phyloP scores from a whole-genome alignment of 2,888 invertebrate genomes.

The Euplexia lucipara region DNA sequence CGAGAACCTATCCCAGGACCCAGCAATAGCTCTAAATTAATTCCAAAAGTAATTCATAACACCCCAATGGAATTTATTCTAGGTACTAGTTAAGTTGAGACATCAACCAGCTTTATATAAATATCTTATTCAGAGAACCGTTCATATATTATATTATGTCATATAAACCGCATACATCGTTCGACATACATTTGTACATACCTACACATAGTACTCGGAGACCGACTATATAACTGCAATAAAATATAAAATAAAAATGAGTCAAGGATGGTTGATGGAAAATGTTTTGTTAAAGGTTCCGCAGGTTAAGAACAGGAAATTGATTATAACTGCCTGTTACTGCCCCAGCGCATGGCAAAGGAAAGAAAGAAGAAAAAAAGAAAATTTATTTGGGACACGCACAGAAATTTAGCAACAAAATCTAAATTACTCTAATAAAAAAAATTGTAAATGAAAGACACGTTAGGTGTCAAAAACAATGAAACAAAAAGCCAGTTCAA shows the following conservation, averaged over 20 bases:
- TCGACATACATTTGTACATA: not conserved
- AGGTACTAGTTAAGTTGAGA: not conserved
- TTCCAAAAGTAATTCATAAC: too few species aligned
- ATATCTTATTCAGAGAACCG: constrained; percentile 9
- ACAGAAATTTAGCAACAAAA: too few species aligned
- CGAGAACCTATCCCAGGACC: too few species aligned
- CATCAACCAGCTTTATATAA: not conserved
- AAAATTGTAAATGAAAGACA: too few species aligned
- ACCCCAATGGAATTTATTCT: not conserved
- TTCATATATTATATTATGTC: constrained; percentile 7
- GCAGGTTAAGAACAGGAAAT: not conserved
- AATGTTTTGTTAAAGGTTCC: constrained; percentile 22
- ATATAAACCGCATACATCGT: constrained; percentile 21
- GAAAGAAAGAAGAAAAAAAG: too few species aligned
- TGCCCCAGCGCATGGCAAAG: too few species aligned
- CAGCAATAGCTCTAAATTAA: too few species aligned
- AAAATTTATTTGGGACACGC: too few species aligned
- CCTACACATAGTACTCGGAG: not conserved
- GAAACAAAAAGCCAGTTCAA: too few species aligned
- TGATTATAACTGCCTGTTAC: too few species aligned
- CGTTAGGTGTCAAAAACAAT: too few species aligned
- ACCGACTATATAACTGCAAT: constrained; percentile 57
- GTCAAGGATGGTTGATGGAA: constrained; percentile 15
- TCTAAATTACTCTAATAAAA: too few species aligned
- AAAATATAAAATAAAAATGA: constrained; percentile 64